These are phyloP conservation scores for Aldrovandia affinis DNA, from an alignment of 2,797 vertebrate genomes.

Conservation along the genomic window DNA sequence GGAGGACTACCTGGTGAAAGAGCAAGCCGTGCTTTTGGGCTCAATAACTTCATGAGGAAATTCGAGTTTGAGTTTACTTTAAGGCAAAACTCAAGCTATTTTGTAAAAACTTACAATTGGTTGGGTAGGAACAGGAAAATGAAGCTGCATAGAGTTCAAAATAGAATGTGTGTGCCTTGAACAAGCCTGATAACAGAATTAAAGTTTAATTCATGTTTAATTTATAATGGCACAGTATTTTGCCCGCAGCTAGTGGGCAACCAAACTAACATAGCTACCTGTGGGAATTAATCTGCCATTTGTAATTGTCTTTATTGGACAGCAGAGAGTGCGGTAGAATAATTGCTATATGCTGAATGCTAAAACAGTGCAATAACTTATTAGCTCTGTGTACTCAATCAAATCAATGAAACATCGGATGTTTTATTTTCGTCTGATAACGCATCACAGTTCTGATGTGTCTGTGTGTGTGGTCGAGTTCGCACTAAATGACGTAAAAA, in stretches of 20 bases:
- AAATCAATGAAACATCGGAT: not conserved
- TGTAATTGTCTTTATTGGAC: not conserved
- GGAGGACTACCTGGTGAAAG: too few species aligned
- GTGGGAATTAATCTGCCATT: not conserved
- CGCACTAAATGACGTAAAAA: constrained; percentile 2
- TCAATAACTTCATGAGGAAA: not conserved
- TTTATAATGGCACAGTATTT: not conserved
- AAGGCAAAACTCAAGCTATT: not conserved
- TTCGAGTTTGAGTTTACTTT: not conserved
- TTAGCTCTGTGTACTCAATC: too few species aligned
- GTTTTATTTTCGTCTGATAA: not conserved
- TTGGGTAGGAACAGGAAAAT: not conserved
- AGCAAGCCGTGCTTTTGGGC: not conserved
- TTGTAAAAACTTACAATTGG: not conserved
- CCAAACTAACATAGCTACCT: not conserved
- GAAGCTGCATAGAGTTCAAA: not conserved
- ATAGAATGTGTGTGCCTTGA: not conserved
- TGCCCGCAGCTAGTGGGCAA: not conserved
- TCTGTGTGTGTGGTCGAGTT: not conserved
- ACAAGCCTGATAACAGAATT: not conserved
- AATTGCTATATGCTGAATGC: not conserved
- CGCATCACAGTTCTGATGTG: not conserved
- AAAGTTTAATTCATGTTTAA: not conserved
- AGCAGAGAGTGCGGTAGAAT: not conserved
- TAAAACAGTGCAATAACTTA: not conserved